Evolutionary conservation across 2,113 vertebrate species (phyloP).

Genomic region (Lamprologus ornatipinnis): DNA sequence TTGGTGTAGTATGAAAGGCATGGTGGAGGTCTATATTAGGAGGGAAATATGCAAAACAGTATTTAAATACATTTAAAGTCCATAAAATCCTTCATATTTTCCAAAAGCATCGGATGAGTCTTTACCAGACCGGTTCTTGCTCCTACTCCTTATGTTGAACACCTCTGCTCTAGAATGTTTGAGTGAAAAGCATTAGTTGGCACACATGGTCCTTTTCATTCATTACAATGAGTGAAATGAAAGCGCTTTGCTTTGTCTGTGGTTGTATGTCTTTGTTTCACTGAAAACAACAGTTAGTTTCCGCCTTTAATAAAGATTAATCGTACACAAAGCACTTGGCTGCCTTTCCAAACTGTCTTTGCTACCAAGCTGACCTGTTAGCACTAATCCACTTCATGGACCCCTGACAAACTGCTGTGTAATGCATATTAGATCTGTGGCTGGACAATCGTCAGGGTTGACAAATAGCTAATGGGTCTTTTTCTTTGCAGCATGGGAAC

Average conservation of each 20-base stretch:
- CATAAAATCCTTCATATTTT: background rate
- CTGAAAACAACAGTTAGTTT: background rate
- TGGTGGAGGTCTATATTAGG: background rate
- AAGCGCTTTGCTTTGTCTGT: background rate
- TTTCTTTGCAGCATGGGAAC: background rate
- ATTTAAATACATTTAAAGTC: background rate
- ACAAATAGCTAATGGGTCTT: background rate
- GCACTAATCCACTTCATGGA: conserved; percentile 33
- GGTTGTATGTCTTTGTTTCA: background rate
- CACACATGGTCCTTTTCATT: background rate
- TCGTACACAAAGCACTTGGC: background rate
- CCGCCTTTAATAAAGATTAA: background rate
- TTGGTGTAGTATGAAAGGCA: background rate
- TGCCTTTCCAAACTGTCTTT: background rate
- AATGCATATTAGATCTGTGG: conserved; percentile 15
- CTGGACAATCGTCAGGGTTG: background rate
- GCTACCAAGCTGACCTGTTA: conserved; percentile 36
- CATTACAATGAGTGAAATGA: rapidly evolving
- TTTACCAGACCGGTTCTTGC: background rate
- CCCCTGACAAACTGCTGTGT: conserved; percentile 13
- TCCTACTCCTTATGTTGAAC: background rate
- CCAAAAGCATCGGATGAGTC: background rate
- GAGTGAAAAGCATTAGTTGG: background rate
- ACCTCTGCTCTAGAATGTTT: background rate
- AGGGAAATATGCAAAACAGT: background rate